A percentile compares a stretch with the other conserved stretches of the same genome.
phyloP scores from a whole-genome alignment of 2,888 invertebrate genomes.

The Lissonota sp. region DNA sequence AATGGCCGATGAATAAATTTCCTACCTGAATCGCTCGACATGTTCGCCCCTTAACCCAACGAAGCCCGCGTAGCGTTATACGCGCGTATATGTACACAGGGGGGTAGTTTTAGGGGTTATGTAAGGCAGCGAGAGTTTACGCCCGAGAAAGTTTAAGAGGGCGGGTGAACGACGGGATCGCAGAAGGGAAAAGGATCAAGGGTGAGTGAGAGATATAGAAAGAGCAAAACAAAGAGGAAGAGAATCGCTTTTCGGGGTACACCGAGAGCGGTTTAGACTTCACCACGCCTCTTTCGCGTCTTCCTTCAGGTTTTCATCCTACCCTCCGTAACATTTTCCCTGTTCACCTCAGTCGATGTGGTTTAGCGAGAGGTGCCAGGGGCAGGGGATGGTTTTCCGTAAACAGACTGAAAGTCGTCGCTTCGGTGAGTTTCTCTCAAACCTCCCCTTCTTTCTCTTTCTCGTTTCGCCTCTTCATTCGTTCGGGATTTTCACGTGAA shows the following conservation, averaged over 20 bases:
- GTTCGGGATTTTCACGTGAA: slow-evolving; percentile 41
- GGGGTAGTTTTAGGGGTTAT: slow-evolving; percentile 49
- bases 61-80: slow-evolving; percentile 1
- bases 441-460: slow-evolving; percentile 41
- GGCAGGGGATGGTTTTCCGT: slow-evolving; percentile 73
- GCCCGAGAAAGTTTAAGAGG: slow-evolving; percentile 39
- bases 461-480: slow-evolving; percentile 64
- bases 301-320: slow-evolving; percentile 59
- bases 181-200: slow-evolving; percentile 18
- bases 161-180: slow-evolving; percentile 4
- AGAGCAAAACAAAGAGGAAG: slow-evolving; percentile 39
- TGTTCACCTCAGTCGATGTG: slow-evolving; percentile 54
- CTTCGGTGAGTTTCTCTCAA: slow-evolving; percentile 57
- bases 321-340: slow-evolving; percentile 14
- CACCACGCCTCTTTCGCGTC: slow-evolving; percentile 78
- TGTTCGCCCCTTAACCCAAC: slow-evolving; percentile 50
- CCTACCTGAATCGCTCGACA: slow-evolving; percentile 73
- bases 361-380: slow-evolving; percentile 42
- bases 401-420: slow-evolving; percentile 75
- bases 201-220: slow-evolving; percentile 28
- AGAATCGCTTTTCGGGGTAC: slow-evolving; percentile 61
- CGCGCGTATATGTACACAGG: slow-evolving; percentile 36
- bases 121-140: slow-evolving; percentile 63
- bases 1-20: slow-evolving; percentile 77
- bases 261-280: slow-evolving; percentile 68